Evolutionary conservation across 2,113 vertebrate species (phyloP), one percentile per base, ranked within the genome.

Genomic region (Anarrhichthys ocellatus): DNA sequence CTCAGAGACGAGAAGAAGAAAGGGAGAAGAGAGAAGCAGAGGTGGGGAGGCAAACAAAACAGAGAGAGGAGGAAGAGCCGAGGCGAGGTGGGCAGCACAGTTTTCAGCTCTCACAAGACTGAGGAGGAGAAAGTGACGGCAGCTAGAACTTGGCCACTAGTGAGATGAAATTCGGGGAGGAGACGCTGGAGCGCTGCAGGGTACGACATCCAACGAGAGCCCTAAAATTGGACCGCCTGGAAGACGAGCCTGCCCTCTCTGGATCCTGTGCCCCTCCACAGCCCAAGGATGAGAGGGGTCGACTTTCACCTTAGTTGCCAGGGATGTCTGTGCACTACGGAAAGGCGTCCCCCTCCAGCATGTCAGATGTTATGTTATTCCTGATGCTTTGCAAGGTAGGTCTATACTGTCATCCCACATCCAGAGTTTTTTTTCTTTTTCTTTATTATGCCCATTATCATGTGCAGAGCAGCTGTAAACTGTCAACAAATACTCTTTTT

Each of bases 311-410:
- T 86, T 89, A 92, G 90, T 91, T 87, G 87, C 86, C 91, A 88
- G 91, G 92, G 90, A 92, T 95, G 94, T 93, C 91, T 94, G 93
- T 87, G 91, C 90, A 82, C 92, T 91, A 91, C 89, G 78, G 94
- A 93, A 93, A 95, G 94, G 89, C 92, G 88, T 83, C 95, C 92
- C 91, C 93, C 92, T 92, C 83, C 96, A 95, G 96, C 96, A 96
- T 96, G 96, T 95, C 95, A 92, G 92, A 93, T 96, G 95, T 94
- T 95, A 96, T 94, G 93, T 92, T 95, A 93, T 94, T 97, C 97
- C 97, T 97, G 97, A 99, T 98, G 96, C 96, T 96, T 92, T 97
- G 95, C 95, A 96, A 96, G 97, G 97, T 99, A 97, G 95, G 96
- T 92, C 89, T n/a, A 13, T 78, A 29, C 44, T 42, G 29, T 34